A percentile compares a stretch with the other conserved stretches of the same genome.
Evolutionary conservation across 2,888 invertebrate species (phyloP).

Genomic region (Cyrtodaria siliqua): DNA sequence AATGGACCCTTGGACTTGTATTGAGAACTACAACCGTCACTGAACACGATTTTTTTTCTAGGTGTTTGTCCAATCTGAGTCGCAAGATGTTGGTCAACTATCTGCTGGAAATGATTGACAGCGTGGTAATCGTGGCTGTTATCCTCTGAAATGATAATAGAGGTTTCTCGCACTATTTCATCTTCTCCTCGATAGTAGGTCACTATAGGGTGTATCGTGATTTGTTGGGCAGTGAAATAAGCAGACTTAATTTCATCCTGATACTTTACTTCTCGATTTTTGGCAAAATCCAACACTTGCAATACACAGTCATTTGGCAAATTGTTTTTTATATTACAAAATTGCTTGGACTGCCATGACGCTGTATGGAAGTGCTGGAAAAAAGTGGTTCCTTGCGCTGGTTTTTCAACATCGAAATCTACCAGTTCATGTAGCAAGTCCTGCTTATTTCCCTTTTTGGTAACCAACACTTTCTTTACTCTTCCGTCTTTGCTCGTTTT

Average conservation of each 20-base stretch:
- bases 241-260: constrained; percentile 47
- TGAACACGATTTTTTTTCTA: constrained; percentile 29
- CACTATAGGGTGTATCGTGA: constrained; percentile 57
- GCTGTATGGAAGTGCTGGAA: constrained; percentile 38
- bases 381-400: constrained; percentile 45
- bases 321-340: constrained; percentile 27
- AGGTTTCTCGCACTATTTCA: constrained; percentile 18
- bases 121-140: constrained; percentile 44
- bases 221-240: constrained; percentile 28
- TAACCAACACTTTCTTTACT: constrained; percentile 37
- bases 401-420: constrained; percentile 35
- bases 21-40: constrained; percentile 57
- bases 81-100: constrained; percentile 15
- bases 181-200: constrained; percentile 18
- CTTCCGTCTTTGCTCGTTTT: not conserved
- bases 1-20: constrained; percentile 61
- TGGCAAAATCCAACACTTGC: constrained; percentile 88
- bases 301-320: constrained; percentile 28
- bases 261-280: constrained; percentile 37
- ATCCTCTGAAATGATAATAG: constrained; percentile 46
- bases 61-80: not conserved
- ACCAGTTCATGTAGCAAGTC: constrained; percentile 42
- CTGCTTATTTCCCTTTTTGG: constrained; percentile 31
- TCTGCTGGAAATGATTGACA: constrained; percentile 35
- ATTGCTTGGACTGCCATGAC: constrained; percentile 57